Evolutionary conservation across 2,888 invertebrate genomes (phyloP).

Genomic region (Cyclophora albipunctata): DNA sequence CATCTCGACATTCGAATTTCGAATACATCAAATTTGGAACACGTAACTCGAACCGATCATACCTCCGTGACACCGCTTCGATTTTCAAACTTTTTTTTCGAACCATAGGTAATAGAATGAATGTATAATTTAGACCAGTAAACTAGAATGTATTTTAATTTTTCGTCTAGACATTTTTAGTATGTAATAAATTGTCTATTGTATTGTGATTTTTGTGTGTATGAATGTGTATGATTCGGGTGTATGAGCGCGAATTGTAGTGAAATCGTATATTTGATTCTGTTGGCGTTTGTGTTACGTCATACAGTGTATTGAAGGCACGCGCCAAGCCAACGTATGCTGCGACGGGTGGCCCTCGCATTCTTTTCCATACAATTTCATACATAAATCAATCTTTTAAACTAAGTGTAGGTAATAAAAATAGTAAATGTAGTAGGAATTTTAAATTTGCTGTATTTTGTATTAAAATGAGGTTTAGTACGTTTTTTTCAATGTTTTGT

Average conservation of each 20-base stretch:
- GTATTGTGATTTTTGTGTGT: conserved; percentile 30
- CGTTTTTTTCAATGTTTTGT: too few relatives aligned
- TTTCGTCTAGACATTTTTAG: conserved; percentile 17
- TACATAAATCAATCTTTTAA: conserved; percentile 28
- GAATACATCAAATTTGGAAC: conserved; percentile 40
- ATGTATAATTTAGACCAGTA: conserved; percentile 36
- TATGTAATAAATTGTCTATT: conserved; percentile 26
- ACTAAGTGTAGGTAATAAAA: neutral
- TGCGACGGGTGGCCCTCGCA: conserved; percentile 62
- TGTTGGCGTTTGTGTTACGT: conserved; percentile 60
- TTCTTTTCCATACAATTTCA: conserved; percentile 45
- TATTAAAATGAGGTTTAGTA: too few relatives aligned
- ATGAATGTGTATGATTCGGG: conserved; percentile 37
- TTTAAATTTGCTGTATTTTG: too few relatives aligned
- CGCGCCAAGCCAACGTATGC: conserved; percentile 54
- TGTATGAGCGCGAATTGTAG: conserved; percentile 55
- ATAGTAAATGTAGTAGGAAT: too few relatives aligned
- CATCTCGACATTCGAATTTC: conserved; percentile 65
- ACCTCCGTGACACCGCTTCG: conserved; percentile 45
- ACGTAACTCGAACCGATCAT: conserved; percentile 59
- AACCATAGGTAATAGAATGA: conserved; percentile 52
- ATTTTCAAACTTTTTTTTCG: conserved; percentile 74
- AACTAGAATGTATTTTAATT: conserved; percentile 21
- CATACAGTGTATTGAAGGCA: conserved; percentile 50
- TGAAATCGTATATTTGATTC: conserved; percentile 68